Evolutionary conservation across 2,113 vertebrate genomes (phyloP).

Genomic region (Stictonetta naevosa): DNA sequence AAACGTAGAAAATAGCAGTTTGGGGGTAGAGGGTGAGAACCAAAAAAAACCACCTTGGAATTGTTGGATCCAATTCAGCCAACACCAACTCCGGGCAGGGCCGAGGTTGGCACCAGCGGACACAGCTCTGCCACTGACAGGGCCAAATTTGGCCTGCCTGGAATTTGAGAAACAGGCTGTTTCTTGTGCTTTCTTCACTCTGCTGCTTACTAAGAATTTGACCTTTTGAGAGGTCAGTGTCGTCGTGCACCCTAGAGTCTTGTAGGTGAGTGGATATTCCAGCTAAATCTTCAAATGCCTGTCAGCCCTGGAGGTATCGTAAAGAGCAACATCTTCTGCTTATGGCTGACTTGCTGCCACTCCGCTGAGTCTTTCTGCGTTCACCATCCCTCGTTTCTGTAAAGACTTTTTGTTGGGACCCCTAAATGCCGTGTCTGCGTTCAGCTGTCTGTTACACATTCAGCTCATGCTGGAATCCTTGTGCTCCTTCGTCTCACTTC

Average conservation of each 20-base stretch:
- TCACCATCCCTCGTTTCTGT: background rate
- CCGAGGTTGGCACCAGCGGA: background rate
- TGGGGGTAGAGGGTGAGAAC: background rate
- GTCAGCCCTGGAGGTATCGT: background rate
- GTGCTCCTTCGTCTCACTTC: background rate
- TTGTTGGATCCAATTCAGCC: background rate
- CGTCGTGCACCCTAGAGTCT: background rate
- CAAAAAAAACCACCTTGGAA: background rate
- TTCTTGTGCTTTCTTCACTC: conserved; percentile 52
- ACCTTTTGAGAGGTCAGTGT: conserved; percentile 46
- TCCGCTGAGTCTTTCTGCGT: background rate
- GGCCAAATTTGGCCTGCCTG: background rate
- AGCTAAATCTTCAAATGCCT: background rate
- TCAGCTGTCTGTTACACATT: background rate
- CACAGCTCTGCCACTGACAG: background rate
- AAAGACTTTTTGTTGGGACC: background rate
- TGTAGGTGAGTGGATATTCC: background rate
- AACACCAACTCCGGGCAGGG: background rate
- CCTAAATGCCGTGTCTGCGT: accelerated
- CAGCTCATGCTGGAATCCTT: background rate
- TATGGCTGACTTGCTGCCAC: background rate
- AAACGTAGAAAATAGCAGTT: background rate
- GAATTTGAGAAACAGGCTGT: conserved; percentile 34
- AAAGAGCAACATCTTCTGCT: background rate
- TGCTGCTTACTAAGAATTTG: conserved; percentile 65